Conservation (phyloP, 2,888 invertebrate species). For the Eulithis prunata region DNA sequence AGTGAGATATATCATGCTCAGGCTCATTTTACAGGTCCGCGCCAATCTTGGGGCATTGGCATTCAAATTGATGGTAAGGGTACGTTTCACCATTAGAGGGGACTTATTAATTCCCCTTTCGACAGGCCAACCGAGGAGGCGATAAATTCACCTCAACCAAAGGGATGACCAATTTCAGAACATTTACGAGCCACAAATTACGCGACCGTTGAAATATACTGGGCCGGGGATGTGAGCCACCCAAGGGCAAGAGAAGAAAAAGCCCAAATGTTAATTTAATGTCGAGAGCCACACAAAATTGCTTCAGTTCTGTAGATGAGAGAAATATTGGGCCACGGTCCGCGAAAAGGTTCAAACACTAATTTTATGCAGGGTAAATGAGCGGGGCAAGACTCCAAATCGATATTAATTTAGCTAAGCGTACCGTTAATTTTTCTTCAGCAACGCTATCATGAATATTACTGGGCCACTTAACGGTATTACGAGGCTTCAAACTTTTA, state of each 20-base stretch:
- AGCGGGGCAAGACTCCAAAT: slow-evolving; percentile 66
- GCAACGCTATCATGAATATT: slow-evolving; percentile 70
- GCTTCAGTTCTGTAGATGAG: slow-evolving; percentile 73
- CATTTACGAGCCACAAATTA: slow-evolving; percentile 85
- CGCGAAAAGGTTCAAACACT: slow-evolving; percentile 73
- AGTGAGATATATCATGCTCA: slow-evolving; percentile 76
- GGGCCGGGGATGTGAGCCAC: slow-evolving; percentile 69
- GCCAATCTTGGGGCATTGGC: slow-evolving; percentile 81
- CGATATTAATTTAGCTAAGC: slow-evolving; percentile 78
- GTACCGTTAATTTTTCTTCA: slow-evolving; percentile 71
- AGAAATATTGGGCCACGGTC: slow-evolving; percentile 70
- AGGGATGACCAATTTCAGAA: slow-evolving; percentile 85
- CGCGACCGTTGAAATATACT: slow-evolving; percentile 83
- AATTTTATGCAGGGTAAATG: slow-evolving; percentile 81
- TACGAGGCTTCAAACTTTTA: slow-evolving; percentile 23
- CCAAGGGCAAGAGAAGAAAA: slow-evolving; percentile 73
- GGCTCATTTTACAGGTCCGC: slow-evolving; percentile 72
- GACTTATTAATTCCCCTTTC: slow-evolving; percentile 85
- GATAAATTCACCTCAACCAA: slow-evolving; percentile 84
- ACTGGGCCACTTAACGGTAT: slow-evolving; percentile 58
- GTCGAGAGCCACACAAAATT: slow-evolving; percentile 80
- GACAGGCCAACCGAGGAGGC: slow-evolving; percentile 83
- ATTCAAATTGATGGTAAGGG: slow-evolving; percentile 84
- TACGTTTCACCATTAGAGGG: slow-evolving; percentile 83
- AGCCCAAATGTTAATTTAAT: slow-evolving; percentile 83